Base-by-base conservation (phyloP, 2,888 invertebrate species). In the Orthosia gracilis region DNA sequence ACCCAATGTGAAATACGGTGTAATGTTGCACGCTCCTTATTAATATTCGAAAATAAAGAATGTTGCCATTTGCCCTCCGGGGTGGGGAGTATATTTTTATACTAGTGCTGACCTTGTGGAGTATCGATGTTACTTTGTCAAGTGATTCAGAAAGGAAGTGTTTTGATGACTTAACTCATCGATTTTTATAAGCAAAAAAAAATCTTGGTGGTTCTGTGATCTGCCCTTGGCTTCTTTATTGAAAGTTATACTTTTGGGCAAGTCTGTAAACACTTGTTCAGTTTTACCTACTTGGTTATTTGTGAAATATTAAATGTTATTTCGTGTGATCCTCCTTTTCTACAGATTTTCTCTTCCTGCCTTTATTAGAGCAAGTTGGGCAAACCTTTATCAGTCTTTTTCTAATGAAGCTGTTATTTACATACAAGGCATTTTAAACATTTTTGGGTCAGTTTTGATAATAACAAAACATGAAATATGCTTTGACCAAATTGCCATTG, bases 1-100 rank as follows among this genome's bases (percentile, higher is more conserved):
- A 91, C 93, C 91, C 91, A 92, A 93, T 93, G 94, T 95, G 94
- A 95, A 94, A 95, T 95, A 95, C 95, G 93, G 94, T 93, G 94
- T 95, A 95, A 94, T 94, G 94, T 91, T 94, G 94, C 94, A 93
- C 93, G 93, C 94, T 94, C 91, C 94, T 95, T 95, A 95, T 95
- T 95, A 95, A 95, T 95, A 95, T 95, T 95, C 94, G 91, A 95
- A 95, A 95, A 95, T 94, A 95, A 95, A 95, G 94, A 95, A 95
- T 95, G 93, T 94, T 94, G 92, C 95, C 93, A 94, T 93, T 90
- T 91, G 93, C 93, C 95, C 93, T 89, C 86, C 85, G 94, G 95
- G 90, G 85, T 88, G 90, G 92, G 92, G 93, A 92, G 94, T 93
- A 91, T 91, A 92, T 91, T 92, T 92, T 92, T 91, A 90, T 87